Percentiles rank a stretch among this genome's conserved stretches.
phyloP scores from a whole-genome alignment of 2,888 invertebrate genomes.

The Polyommatus icarus region DNA sequence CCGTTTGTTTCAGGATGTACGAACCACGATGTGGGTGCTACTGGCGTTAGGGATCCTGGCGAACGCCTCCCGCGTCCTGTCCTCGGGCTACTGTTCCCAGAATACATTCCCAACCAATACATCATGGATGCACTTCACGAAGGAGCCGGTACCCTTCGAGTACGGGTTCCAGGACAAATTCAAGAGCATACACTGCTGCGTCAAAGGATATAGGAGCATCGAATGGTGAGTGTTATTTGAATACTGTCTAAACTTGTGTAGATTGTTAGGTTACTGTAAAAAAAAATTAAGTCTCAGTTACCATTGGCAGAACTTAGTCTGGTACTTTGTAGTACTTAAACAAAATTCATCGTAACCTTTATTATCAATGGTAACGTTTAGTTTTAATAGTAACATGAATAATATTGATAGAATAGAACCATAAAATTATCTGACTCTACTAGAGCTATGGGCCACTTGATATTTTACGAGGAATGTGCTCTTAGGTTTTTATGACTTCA shows the following conservation, averaged over 20 bases:
- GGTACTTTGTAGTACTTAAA: background rate
- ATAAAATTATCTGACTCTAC: background rate
- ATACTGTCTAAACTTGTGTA: background rate
- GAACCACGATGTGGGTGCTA: constrained; percentile 55
- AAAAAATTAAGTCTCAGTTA: too few relatives aligned
- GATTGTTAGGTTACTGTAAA: too few relatives aligned
- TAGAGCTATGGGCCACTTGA: background rate
- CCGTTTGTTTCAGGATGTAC: constrained; percentile 51
- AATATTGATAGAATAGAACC: background rate
- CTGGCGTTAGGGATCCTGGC: constrained; percentile 53
- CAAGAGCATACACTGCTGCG: constrained; percentile 89
- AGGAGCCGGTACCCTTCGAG: constrained; percentile 84
- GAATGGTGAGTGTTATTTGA: constrained; percentile 85
- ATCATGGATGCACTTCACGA: constrained; percentile 86
- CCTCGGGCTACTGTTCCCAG: constrained; percentile 79
- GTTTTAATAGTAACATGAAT: background rate
- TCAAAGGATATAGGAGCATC: constrained; percentile 87
- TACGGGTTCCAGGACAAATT: constrained; percentile 85
- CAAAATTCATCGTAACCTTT: background rate
- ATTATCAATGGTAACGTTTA: background rate
- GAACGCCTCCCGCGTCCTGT: constrained; percentile 49
- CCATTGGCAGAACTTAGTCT: too few relatives aligned
- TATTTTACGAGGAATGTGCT: constrained; percentile 4
- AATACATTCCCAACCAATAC: constrained; percentile 80
- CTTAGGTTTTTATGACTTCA: constrained; percentile 5